Evolutionary conservation across 2,113 vertebrate species (phyloP), one percentile per base, ranked within the genome.

Genomic region (Anas platyrhynchos): DNA sequence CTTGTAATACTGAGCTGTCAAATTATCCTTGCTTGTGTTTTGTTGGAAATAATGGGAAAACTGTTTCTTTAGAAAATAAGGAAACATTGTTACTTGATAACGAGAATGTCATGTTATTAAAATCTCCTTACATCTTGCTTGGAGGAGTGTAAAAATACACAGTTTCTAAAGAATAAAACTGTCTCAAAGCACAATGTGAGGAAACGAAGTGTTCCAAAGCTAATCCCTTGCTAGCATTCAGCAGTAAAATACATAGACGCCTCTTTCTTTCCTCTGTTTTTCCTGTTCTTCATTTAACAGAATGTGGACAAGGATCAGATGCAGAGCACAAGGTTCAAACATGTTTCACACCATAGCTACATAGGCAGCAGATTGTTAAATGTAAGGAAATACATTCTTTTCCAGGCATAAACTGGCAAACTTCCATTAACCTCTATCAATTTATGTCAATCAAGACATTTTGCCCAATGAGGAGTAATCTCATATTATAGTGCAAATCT

Each of bases 181-280:
- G 44, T 93, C 88, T 96, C 81, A 86, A 75, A 94, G 89, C 83
- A 98, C 97, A 98, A 97, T 97, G 95, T 81, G 66, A 98, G 98
- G 97, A 98, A 98, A 97, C 1, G 1, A 96, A 96, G 88, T 41
- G 72, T 96, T 97, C 97, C 93, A 94, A 97, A 96, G 62, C 86
- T 97, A 98, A 97, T 98, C 96, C 97, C 96, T 96, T 97, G 97
- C 94, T 97, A 97, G 93, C 91, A 92, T 95, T 97, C 91, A 92
- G 50, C 92, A 93, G 83, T 90, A 89, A 95, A 97, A 87, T 73
- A 91, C 89, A 93, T 18, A 93, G 94, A 94, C 16, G 89, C 89
- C 96, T 95, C 85, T 61, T 85, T 95, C 91, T 97, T 97, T 97
- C 97, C 97, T 94, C 94, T 96, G 86, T 65, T 97, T 97, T 97